phyloP scores from a whole-genome alignment of 2,888 invertebrate genomes.

The Oscheius sp. region DNA sequence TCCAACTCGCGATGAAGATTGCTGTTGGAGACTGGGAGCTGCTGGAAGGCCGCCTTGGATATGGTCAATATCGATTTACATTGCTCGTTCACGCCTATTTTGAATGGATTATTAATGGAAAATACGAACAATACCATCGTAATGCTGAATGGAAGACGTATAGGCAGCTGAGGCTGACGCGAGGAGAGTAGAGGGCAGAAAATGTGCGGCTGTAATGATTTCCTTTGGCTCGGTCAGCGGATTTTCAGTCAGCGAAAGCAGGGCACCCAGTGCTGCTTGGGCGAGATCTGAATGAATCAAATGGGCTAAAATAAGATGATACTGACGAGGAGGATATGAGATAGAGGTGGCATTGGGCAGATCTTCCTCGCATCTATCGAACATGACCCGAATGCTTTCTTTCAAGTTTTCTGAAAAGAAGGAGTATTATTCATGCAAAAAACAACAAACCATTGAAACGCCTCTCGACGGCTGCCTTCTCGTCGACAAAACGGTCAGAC shows the following conservation, averaged over 20 bases:
- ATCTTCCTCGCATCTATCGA: slow-evolving; percentile 65
- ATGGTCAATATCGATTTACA: slow-evolving; percentile 54
- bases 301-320: not conserved
- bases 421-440: not conserved
- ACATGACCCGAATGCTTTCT: slow-evolving; percentile 54
- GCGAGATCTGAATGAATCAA: slow-evolving; percentile 48
- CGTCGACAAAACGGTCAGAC: slow-evolving; percentile 21
- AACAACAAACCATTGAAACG: slow-evolving; percentile 17
- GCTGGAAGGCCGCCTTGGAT: slow-evolving; percentile 45
- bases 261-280: slow-evolving; percentile 45
- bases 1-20: slow-evolving; percentile 48
- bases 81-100: slow-evolving; percentile 64
- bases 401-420: slow-evolving; percentile 44
- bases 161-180: slow-evolving; percentile 85
- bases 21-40: slow-evolving; percentile 1
- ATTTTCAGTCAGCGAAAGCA: slow-evolving; percentile 36
- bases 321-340: slow-evolving; percentile 66
- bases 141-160: slow-evolving; percentile 77
- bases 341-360: slow-evolving; percentile 69
- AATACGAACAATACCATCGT: slow-evolving; percentile 55
- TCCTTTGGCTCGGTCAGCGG: slow-evolving; percentile 38
- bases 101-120: not conserved
- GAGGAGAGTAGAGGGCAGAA: slow-evolving; percentile 79
- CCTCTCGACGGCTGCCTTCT: slow-evolving; percentile 8
- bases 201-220: slow-evolving; percentile 78